A percentile compares a stretch with the other conserved stretches of the same genome.
Conservation (phyloP, 2,113 vertebrate species). For the Paramormyrops kingsleyae region DNA sequence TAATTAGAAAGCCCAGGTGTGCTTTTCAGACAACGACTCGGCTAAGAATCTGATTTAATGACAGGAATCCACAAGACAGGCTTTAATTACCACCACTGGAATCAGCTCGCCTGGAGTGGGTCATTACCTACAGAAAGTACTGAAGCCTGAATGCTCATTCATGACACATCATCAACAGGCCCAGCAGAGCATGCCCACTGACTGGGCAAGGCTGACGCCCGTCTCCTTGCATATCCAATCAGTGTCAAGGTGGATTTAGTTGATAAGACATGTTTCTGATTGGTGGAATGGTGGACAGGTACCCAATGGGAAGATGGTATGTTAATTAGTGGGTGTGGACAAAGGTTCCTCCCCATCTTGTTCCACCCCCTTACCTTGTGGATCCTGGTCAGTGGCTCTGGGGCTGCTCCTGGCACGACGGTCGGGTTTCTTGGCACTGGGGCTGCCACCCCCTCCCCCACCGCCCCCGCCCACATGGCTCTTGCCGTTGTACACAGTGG, state of each 20-base stretch:
- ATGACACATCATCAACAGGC: not conserved
- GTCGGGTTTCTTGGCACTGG: constrained; percentile 60
- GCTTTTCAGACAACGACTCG: not conserved
- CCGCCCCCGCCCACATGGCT: constrained; percentile 46
- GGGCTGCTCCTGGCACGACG: constrained; percentile 73
- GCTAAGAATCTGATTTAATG: not conserved
- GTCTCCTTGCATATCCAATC: not conserved
- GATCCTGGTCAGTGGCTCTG: constrained; percentile 66
- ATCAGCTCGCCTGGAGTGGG: not conserved
- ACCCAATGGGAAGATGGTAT: not conserved
- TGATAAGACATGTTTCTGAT: not conserved
- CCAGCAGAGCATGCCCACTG: not conserved
- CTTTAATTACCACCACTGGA: constrained; percentile 15
- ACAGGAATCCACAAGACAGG: not conserved
- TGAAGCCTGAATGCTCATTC: not conserved
- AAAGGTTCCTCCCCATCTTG: not conserved
- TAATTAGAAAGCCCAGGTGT: not conserved
- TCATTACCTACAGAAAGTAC: not conserved
- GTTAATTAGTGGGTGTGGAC: not conserved
- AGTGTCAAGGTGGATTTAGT: not conserved
- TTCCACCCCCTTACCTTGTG: constrained; percentile 57
- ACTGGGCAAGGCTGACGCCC: not conserved
- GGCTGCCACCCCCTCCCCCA: constrained; percentile 42
- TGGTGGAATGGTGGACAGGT: not conserved
- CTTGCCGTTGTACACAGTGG: constrained; percentile 63